Base-by-base conservation (phyloP, 2,888 invertebrate species). In the Idaea straminata region DNA sequence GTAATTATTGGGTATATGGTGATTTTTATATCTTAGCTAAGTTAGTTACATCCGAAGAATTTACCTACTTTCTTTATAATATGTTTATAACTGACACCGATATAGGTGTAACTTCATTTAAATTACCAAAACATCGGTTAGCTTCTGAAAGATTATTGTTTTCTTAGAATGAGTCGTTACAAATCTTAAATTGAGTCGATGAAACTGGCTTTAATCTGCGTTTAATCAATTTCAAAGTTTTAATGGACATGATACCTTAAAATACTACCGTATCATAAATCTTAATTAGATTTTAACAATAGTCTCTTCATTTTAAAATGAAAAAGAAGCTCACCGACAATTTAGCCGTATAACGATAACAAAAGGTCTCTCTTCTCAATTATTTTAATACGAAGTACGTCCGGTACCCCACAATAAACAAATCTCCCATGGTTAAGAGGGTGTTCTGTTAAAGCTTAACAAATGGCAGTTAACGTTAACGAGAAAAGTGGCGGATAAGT, bases 401-500 rank as follows among this genome's bases (percentile, higher is more conserved):
- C 7, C 10, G 7, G 47, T 47, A 47, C 47, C 47, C 47, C 47
- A 47, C 47, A 47, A 10, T 47, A 47, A 7, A 47, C 47, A 47
- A 47, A 47, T 47, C 79, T 76, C 79, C 79, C 76, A 80, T 81
- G 78, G 81, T 82, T 82, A 83, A 85, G 81, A 83, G 80, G 78
- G 74, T 80, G 79, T 80, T 83, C 83, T 82, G 82, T 85, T 83
- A 81, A 81, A 78, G 74, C 78, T 77, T 82, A 82, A 84, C 83
- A 74, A 81, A 81, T 74, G 77, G 79, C 81, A 84, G 87, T 88
- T 86, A 86, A 81, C 76, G 78, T 84, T 87, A 87, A 88, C 86
- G 77, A 89, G 88, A 86, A 88, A 89, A 89, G 85, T 89, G 88
- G 87, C 80, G 85, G 88, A 89, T 90, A 90, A 88, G 80, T 89